These are phyloP conservation scores for Psittacara wagleri DNA, from an alignment of 2,113 vertebrate species.

Conservation along the genomic window DNA sequence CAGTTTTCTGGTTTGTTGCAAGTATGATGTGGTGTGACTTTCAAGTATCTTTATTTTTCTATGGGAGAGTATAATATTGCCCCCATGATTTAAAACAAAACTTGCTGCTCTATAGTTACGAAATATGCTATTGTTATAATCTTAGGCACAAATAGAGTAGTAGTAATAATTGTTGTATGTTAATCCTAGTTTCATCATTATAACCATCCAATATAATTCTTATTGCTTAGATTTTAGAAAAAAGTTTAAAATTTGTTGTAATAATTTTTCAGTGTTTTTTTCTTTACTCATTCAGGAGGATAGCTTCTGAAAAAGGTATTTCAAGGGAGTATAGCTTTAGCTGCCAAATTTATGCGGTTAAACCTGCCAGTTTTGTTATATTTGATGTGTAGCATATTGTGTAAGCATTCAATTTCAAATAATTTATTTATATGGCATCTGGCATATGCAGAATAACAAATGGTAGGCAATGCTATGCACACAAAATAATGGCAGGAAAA, in stretches of 20 bases:
- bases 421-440: neutral
- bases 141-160: neutral
- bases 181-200: neutral
- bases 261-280: neutral
- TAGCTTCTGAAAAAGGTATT: neutral
- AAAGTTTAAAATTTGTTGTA: neutral
- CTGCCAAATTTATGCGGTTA: neutral
- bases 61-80: neutral
- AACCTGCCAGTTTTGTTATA: neutral
- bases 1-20: neutral
- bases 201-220: neutral
- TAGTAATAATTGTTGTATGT: neutral
- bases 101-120: neutral
- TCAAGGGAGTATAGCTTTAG: neutral
- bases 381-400: neutral
- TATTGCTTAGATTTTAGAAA: neutral
- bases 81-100: neutral
- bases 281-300: neutral
- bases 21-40: neutral
- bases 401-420: neutral
- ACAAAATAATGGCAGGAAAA: neutral
- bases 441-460: neutral
- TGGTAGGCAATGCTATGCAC: neutral
- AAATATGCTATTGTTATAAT: neutral
- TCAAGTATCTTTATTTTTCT: neutral